phyloP scores from a whole-genome alignment of 2,888 invertebrate genomes.

The Troides oblongomaculatus region DNA sequence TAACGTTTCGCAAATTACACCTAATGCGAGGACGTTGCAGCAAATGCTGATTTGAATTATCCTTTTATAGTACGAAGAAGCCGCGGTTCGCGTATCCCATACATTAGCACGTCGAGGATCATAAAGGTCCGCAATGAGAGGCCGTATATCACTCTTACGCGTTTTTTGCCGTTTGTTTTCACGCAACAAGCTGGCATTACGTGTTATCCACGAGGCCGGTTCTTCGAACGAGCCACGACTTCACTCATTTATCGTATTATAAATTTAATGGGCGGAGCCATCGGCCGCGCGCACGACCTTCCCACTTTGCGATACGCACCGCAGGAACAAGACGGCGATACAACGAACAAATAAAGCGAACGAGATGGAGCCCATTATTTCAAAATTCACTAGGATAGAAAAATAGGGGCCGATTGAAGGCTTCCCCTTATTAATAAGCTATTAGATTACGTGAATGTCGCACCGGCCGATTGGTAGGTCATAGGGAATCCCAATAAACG shows the following conservation, averaged over 20 bases:
- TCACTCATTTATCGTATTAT: slow-evolving; percentile 76
- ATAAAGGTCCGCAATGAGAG: slow-evolving; percentile 63
- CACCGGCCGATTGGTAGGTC: slow-evolving; percentile 75
- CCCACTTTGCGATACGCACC: slow-evolving; percentile 60
- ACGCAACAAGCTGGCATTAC: slow-evolving; percentile 71
- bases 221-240: slow-evolving; percentile 53
- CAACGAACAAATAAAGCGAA: slow-evolving; percentile 54
- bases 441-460: slow-evolving; percentile 76
- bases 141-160: slow-evolving; percentile 63
- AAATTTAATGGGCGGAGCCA: slow-evolving; percentile 77
- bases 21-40: slow-evolving; percentile 62
- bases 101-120: slow-evolving; percentile 63
- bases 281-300: slow-evolving; percentile 59
- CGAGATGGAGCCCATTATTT: slow-evolving; percentile 65
- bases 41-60: slow-evolving; percentile 70
- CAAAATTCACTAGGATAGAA: slow-evolving; percentile 73
- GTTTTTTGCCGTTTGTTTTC: slow-evolving; percentile 75
- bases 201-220: slow-evolving; percentile 68
- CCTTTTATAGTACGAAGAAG: slow-evolving; percentile 61
- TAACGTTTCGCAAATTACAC: slow-evolving; percentile 51
- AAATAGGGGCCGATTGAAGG: slow-evolving; percentile 70
- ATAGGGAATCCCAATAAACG: slow-evolving; percentile 78
- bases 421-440: slow-evolving; percentile 79
- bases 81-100: slow-evolving; percentile 64
- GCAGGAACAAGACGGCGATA: slow-evolving; percentile 71